Evolutionary conservation across 35 echinoderm and acorn worm genomes (phyloP).

Genomic region (Strongylocentrotus purpuratus): DNA sequence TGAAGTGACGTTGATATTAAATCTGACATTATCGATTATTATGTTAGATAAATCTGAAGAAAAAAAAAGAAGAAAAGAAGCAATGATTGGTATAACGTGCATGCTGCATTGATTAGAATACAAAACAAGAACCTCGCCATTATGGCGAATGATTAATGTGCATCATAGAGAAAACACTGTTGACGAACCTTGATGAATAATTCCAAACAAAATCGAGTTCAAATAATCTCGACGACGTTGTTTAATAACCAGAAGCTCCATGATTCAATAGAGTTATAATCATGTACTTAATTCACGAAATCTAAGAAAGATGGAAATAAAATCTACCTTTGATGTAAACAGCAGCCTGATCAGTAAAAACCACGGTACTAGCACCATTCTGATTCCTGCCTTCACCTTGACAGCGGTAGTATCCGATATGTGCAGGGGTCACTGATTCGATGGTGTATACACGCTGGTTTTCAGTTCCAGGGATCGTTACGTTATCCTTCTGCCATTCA

Average conservation of each 20-base stretch:
- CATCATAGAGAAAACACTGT: no score
- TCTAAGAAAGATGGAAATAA: not conserved
- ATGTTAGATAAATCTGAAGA: not conserved
- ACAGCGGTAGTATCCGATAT: constrained; percentile 19
- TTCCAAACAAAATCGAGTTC: no score
- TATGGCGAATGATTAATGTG: no score
- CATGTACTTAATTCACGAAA: no score
- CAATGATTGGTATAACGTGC: no score
- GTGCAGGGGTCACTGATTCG: not conserved
- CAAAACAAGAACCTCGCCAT: no score
- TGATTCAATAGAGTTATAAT: no score
- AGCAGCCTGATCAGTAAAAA: not conserved
- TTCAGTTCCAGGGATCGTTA: not conserved
- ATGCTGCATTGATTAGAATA: no score
- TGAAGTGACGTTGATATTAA: constrained; percentile 3
- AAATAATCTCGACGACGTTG: no score
- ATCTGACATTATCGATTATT: not conserved
- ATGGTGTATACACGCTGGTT: not conserved
- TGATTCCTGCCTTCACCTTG: not conserved
- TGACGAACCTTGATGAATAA: no score
- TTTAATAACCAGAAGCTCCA: no score
- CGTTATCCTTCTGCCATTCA: constrained; percentile 16
- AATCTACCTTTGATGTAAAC: not conserved
- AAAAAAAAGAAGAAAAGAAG: no score
- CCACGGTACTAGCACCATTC: not conserved